phyloP scores from a whole-genome alignment of 2,113 vertebrate genomes.

The Notothenia rossii region DNA sequence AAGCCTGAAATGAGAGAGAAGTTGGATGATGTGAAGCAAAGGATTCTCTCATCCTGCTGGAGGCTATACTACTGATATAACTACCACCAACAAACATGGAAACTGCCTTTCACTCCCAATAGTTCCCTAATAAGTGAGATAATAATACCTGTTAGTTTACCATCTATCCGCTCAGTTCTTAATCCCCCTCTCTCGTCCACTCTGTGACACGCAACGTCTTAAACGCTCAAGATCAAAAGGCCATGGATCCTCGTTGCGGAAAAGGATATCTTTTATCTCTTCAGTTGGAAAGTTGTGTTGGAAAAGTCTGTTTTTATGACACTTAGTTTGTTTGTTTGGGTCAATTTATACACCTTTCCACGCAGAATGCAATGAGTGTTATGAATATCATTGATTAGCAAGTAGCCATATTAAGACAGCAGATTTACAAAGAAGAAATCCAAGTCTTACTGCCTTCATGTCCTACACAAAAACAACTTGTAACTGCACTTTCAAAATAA shows the following conservation, averaged over 20 bases:
- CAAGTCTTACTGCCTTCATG: no score
- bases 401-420: no score
- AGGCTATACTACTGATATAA: not conserved
- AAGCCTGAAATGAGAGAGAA: slow-evolving; percentile 2
- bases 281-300: not conserved
- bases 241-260: not conserved
- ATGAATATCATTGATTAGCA: no score
- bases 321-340: no score
- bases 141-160: not conserved
- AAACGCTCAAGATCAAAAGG: not conserved
- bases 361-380: no score
- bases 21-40: not conserved
- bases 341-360: no score
- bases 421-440: no score
- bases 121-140: not conserved
- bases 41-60: not conserved
- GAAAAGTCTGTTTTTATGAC: not conserved
- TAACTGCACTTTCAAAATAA: no score
- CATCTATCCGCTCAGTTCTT: not conserved
- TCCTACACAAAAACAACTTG: no score
- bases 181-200: slow-evolving; percentile 10
- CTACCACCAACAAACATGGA: no score
- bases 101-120: not conserved
- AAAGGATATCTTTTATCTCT: not conserved
- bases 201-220: not conserved